Base-by-base conservation (phyloP, 2,888 invertebrate species). In the Cerastis leucographa region DNA sequence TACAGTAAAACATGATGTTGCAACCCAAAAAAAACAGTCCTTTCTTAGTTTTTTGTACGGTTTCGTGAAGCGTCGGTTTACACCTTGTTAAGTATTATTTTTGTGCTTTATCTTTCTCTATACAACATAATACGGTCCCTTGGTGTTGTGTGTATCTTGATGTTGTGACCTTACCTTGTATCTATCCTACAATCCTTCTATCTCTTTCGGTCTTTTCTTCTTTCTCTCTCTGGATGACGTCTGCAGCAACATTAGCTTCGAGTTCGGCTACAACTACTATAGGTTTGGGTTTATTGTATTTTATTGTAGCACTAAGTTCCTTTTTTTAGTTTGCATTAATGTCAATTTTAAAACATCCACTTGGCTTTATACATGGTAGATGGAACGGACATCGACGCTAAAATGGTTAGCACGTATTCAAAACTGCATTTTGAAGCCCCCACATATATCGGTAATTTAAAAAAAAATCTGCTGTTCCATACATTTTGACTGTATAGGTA, bases 201-300 rank as follows among this genome's bases (percentile, higher is more conserved):
- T 80, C 61, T 85, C n/a, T 87, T 71, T 70, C 70, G 67, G 69
- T 71, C 77, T 87, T 84, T 72, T 64, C 29, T 73, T 75, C 61
- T 68, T 83, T 69, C 68, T 83, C 40, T 19, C 61, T 35, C 81
- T 69, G 84, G 79, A 83, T n/a, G 65, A 35, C 49, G 40, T 78
- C 83, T 61, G 35, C 79, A 81, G 72, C 81, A 83, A 83, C 79
- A 65, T 81, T 54, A 83, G 83, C 80, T 78, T 68, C 80, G 78
- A 80, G 78, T 80, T 80, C 17, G 78, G 79, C 84, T 81, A 78
- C 81, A 81, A 83, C 72, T 83, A 78, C 25, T 71, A 81, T 66
- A 81, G 81, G 84, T 81, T 83, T 61, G 79, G 62, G 51, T 78
- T 81, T 46, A 35, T 25, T 44, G 2, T 77, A 65, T 61, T 62